Conservation (phyloP, 2,113 vertebrate species). For the Silurus meridionalis region DNA sequence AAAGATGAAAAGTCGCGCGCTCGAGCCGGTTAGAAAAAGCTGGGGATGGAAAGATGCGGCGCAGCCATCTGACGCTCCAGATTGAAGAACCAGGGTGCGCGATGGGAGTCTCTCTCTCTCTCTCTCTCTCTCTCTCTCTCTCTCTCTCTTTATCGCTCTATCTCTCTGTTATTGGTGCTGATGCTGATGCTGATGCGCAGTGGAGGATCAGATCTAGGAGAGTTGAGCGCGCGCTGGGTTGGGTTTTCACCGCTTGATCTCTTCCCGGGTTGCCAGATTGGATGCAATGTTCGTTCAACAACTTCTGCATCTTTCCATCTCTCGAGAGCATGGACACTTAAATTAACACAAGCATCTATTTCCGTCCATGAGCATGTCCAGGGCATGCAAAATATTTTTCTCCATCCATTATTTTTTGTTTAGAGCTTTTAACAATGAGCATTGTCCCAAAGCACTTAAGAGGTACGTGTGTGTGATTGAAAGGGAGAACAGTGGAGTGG, state of each 20-base stretch:
- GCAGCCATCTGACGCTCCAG: slow-evolving; percentile 72
- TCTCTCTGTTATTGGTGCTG: background rate
- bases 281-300: background rate
- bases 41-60: slow-evolving; percentile 47
- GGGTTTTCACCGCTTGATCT: slow-evolving; percentile 25
- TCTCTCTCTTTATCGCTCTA: background rate
- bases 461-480: no score
- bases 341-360: no score
- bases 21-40: background rate
- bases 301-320: background rate
- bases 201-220: slow-evolving; percentile 5
- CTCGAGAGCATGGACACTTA: no score
- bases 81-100: slow-evolving; percentile 66
- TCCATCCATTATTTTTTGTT: no score
- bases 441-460: no score
- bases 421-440: no score
- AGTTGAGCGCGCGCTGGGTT: slow-evolving; percentile 10
- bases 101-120: slow-evolving; percentile 68
- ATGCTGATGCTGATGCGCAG: background rate
- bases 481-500: no score
- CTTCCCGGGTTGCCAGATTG: slow-evolving; percentile 13
- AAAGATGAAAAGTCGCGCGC: slow-evolving; percentile 5
- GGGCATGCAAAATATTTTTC: no score
- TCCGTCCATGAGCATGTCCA: no score
- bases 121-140: background rate